Percentiles rank a stretch among this genome's conserved stretches.
These are phyloP conservation scores for Saccostrea glomerata DNA, from an alignment of 1,140 invertebrate species.

Conservation along the genomic window DNA sequence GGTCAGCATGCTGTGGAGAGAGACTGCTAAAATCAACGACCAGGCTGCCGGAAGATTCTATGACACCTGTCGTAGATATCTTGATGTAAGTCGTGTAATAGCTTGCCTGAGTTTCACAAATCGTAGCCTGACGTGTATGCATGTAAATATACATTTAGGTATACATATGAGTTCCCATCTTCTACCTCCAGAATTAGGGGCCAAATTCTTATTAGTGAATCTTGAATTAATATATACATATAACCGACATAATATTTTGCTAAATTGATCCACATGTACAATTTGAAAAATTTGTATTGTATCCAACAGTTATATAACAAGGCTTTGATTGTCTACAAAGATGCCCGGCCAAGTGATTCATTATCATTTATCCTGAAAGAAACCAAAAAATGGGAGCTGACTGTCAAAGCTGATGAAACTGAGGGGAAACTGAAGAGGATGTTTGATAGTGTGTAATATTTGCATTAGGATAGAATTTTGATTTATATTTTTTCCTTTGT, in stretches of 20 bases:
- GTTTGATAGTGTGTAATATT: slow-evolving; percentile 59
- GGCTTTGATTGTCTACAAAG: slow-evolving; percentile 65
- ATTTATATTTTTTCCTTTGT: background rate
- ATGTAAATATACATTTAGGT: no score
- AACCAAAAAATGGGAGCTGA: slow-evolving; percentile 45
- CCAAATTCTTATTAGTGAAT: no score
- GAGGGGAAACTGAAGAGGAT: slow-evolving; percentile 58
- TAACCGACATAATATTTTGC: no score
- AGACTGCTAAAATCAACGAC: slow-evolving; percentile 56
- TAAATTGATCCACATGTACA: background rate
- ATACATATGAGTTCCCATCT: no score
- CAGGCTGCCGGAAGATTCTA: slow-evolving; percentile 55
- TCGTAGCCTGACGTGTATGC: no score
- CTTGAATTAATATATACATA: no score
- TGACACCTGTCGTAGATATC: slow-evolving; percentile 52
- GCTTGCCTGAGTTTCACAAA: background rate
- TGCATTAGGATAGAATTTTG: background rate
- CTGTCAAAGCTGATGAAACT: slow-evolving; percentile 46
- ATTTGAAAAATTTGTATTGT: background rate
- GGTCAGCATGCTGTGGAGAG: slow-evolving; percentile 59
- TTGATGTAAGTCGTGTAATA: slow-evolving; percentile 50
- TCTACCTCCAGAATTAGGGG: no score
- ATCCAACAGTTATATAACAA: slow-evolving; percentile 66
- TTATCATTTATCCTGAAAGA: slow-evolving; percentile 61
- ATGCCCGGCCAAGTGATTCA: slow-evolving; percentile 63